Percentiles rank a stretch among this genome's conserved stretches.
phyloP scores from a whole-genome alignment of 2,888 invertebrate genomes.

The Panorpa germanica region DNA sequence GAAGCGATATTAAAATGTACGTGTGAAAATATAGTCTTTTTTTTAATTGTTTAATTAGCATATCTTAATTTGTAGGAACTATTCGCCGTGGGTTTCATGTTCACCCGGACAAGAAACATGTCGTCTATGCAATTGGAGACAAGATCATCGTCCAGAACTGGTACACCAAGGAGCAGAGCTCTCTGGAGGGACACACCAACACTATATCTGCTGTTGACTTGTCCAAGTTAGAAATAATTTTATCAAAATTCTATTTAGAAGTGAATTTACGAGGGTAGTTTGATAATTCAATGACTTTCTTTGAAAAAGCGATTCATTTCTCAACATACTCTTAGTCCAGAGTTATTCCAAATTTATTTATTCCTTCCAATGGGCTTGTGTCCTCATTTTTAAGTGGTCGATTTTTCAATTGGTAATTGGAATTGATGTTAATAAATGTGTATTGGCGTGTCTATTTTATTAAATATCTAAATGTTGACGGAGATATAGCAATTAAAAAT shows the following conservation, averaged over 20 bases:
- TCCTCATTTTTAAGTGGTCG: no score
- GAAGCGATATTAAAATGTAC: no score
- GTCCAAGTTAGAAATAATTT: slow-evolving; percentile 29
- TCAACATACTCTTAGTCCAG: slow-evolving; percentile 13
- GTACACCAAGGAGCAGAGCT: slow-evolving; percentile 48
- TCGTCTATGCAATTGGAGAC: slow-evolving; percentile 61
- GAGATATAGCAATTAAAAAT: no score
- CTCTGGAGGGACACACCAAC: slow-evolving; percentile 64
- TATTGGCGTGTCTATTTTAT: no score
- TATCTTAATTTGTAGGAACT: slow-evolving; percentile 14
- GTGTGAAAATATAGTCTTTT: no score
- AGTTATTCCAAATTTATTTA: no score
- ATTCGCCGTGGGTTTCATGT: slow-evolving; percentile 38
- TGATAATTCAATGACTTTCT: background rate
- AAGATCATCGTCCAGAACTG: slow-evolving; percentile 56
- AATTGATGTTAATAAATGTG: no score
- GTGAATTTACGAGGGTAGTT: background rate
- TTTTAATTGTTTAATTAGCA: slow-evolving; percentile 9
- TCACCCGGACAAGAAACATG: slow-evolving; percentile 50
- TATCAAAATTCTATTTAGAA: slow-evolving; percentile 11
- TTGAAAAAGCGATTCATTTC: background rate
- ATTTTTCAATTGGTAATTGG: no score
- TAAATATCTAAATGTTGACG: no score
- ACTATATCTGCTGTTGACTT: slow-evolving; percentile 57
- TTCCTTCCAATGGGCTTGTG: no score